Evolutionary conservation across 2,888 invertebrate genomes (phyloP), one percentile per base, ranked within the genome.

Genomic region (Anticlea derivata): DNA sequence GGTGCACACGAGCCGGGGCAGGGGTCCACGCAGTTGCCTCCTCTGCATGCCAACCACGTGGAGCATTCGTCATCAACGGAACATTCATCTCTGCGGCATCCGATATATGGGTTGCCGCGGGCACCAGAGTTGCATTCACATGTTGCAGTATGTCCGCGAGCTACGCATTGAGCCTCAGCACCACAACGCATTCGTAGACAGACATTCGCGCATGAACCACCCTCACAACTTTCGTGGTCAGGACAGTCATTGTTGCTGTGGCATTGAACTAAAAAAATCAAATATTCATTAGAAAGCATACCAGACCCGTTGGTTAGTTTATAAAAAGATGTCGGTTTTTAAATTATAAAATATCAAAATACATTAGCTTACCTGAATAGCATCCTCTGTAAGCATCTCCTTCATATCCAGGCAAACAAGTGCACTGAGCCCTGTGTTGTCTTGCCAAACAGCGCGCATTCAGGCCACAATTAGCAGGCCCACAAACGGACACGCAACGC

Each of bases 241-340:
- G 96, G 94, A 76, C 98, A 98, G 61, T 97, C 97, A 43, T 94
- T 94, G 75, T 97, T 96, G 37, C 94, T 94, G 64, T 96, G 94
- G 70, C 98, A 98, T 65, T 97, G 96, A 63, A 96, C 94, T 94
- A 78, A 37, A 90, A 56, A 55, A 55, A 41, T 5, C 7, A 4
- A 30, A 12, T 7, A 30, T 1, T 11, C 1, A 17, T 3, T 17
- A 2, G 4, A 17, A 17, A 27, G 26, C n/a, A n/a, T n/a, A n/a
- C n/a, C n/a, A n/a, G n/a, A n/a, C n/a, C n/a, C n/a, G n/a, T n/a
- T n/a, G n/a, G n/a, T n/a, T n/a, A n/a, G n/a, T n/a, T n/a, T n/a
- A n/a, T n/a, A n/a, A n/a, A n/a, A n/a, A n/a, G n/a, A n/a, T n/a
- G n/a, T n/a, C n/a, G n/a, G n/a, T n/a, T n/a, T n/a, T n/a, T n/a